Percentiles rank a stretch among this genome's conserved stretches.
These are phyloP conservation scores for Hestina assimilis DNA, from an alignment of 1,140 invertebrate genomes.

Conservation along the genomic window DNA sequence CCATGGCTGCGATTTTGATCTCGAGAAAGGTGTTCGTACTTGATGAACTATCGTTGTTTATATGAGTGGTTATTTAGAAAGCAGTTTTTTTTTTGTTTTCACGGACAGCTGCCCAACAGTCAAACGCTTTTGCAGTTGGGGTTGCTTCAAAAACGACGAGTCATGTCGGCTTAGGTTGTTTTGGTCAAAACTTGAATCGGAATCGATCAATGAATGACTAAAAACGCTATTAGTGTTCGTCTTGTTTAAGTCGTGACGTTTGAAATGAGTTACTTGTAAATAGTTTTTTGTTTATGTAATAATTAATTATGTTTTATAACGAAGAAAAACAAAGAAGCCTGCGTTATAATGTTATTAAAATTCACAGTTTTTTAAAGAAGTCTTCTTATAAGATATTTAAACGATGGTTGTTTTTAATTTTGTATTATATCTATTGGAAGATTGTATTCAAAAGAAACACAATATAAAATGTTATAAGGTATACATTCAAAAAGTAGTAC, in stretches of 20 bases:
- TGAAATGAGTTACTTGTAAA: background rate
- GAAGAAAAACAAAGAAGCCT: no score
- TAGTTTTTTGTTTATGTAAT: no score
- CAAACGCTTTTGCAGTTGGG: conserved; percentile 62
- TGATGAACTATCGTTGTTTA: conserved; percentile 45
- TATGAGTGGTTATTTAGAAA: conserved; percentile 66
- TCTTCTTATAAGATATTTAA: no score
- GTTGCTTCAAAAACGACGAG: conserved; percentile 51
- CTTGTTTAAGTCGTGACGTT: background rate
- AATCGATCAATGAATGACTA: conserved; percentile 31
- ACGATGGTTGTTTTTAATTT: no score
- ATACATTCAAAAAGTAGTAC: no score
- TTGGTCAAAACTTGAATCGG: conserved; percentile 34
- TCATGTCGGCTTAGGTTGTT: conserved; percentile 43
- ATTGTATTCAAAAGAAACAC: no score
- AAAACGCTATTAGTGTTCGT: background rate
- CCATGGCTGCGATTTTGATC: conserved; percentile 49
- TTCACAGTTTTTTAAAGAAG: no score
- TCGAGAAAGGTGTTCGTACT: conserved; percentile 48
- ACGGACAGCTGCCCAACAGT: conserved; percentile 68
- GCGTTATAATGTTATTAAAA: no score
- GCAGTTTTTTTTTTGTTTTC: conserved; percentile 60
- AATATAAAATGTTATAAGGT: no score
- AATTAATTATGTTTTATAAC: no score
- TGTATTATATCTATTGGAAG: no score